A percentile compares a stretch with the other conserved stretches of the same genome.
These are phyloP conservation scores for Pomacea canaliculata DNA, from an alignment of 2,888 invertebrate genomes.

Conservation along the genomic window DNA sequence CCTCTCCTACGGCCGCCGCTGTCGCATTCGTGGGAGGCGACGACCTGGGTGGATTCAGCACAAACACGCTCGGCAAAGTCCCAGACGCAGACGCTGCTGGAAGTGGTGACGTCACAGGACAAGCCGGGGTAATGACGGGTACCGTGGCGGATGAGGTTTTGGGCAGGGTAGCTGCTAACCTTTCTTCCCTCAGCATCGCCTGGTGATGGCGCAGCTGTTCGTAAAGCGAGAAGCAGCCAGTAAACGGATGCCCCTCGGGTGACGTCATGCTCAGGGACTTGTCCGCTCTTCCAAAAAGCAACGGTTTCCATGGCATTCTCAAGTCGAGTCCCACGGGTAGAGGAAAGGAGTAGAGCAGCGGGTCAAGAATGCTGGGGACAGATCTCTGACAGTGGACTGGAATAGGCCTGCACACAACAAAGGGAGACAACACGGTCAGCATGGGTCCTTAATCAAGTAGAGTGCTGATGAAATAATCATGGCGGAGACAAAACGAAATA, in stretches of 20 bases:
- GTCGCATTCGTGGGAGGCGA: not conserved
- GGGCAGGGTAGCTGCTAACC: not conserved
- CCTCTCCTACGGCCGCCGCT: not conserved
- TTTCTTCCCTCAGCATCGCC: not conserved
- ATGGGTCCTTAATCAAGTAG: not conserved
- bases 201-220: conserved; percentile 5
- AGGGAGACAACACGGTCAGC: not conserved
- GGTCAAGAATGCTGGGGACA: not conserved
- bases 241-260: not conserved
- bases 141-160: not conserved
- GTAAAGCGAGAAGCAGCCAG: not conserved
- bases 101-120: not conserved
- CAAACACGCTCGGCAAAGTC: not conserved
- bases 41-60: not conserved
- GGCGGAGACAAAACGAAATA: not conserved
- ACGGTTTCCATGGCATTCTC: conserved; percentile 2
- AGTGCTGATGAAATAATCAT: not conserved
- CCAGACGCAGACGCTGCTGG: not conserved
- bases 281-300: not conserved
- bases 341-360: not conserved
- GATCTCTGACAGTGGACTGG: conserved; percentile 14
- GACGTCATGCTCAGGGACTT: not conserved
- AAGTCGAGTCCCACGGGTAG: conserved; percentile 2
- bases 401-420: conserved; percentile 1
- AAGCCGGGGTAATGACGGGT: not conserved